A percentile compares a stretch with the other conserved stretches of the same genome.
These are phyloP conservation scores for Drosophila histrio DNA, from an alignment of 2,888 invertebrate genomes.

Conservation along the genomic window DNA sequence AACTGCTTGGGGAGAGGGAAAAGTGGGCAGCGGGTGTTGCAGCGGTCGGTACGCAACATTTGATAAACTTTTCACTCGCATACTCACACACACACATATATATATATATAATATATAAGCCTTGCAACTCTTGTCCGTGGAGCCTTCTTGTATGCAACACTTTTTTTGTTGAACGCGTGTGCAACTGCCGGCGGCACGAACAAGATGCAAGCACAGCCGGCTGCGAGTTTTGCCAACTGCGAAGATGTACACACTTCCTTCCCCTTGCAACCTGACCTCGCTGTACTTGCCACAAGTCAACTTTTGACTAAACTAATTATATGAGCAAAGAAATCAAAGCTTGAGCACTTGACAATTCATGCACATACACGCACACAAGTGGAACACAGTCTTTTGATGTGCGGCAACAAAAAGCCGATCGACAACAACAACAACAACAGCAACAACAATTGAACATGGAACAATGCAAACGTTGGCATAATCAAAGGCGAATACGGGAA, in stretches of 20 bases:
- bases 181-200: slow-evolving; percentile 7
- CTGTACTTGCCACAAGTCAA: slow-evolving; percentile 35
- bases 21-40: neutral
- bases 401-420: slow-evolving; percentile 58
- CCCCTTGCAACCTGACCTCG: neutral
- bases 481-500: slow-evolving; percentile 45
- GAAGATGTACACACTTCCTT: neutral
- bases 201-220: slow-evolving; percentile 15
- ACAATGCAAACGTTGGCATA: slow-evolving; percentile 19
- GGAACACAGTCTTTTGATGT: slow-evolving; percentile 60
- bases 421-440: slow-evolving; percentile 14
- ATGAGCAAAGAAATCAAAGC: slow-evolving; percentile 66
- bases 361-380: slow-evolving; percentile 62
- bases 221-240: slow-evolving; percentile 35
- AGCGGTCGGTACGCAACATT: slow-evolving; percentile 56
- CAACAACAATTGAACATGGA: slow-evolving; percentile 17
- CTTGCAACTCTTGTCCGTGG: slow-evolving; percentile 12
- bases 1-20: neutral
- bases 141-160: slow-evolving; percentile 44
- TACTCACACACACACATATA: slow-evolving; percentile 4
- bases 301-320: slow-evolving; percentile 74
- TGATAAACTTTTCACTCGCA: slow-evolving; percentile 55
- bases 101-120: neutral
- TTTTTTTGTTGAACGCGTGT: slow-evolving; percentile 18
- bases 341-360: slow-evolving; percentile 50